These are phyloP conservation scores for Drosophila bocqueti DNA, from an alignment of 1,140 invertebrate genomes.

Conservation along the genomic window DNA sequence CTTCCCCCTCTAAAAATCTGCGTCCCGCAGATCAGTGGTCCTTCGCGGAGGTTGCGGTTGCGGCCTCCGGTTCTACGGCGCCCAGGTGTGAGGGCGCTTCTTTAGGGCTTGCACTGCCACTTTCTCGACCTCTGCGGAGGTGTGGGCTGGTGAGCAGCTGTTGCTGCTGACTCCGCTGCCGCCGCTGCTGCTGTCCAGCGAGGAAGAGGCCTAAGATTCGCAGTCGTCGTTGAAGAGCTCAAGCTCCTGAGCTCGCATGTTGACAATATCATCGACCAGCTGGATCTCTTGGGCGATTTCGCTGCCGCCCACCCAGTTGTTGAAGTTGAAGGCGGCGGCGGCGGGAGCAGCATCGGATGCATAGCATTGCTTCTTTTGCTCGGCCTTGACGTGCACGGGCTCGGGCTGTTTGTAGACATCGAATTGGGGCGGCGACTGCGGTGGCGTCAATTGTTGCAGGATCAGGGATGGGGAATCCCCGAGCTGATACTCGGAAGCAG, in stretches of 20 bases:
- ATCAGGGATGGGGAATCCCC: too few relatives aligned
- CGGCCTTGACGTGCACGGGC: too few relatives aligned
- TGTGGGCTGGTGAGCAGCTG: slow-evolving; percentile 57
- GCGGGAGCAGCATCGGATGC: too few relatives aligned
- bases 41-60: too few relatives aligned
- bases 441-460: too few relatives aligned
- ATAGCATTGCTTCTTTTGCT: too few relatives aligned
- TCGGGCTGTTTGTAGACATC: too few relatives aligned
- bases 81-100: slow-evolving; percentile 88
- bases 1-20: too few relatives aligned
- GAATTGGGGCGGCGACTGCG: too few relatives aligned
- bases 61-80: slow-evolving; percentile 58
- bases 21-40: too few relatives aligned
- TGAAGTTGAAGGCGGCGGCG: too few relatives aligned
- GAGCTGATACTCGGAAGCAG: too few relatives aligned
- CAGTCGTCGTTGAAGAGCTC: slow-evolving; percentile 78
- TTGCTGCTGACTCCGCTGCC: slow-evolving; percentile 63
- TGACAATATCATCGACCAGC: slow-evolving; percentile 90
- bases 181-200: slow-evolving; percentile 44
- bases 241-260: slow-evolving; percentile 87
- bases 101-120: slow-evolving; percentile 71
- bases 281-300: slow-evolving; percentile 83
- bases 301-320: slow-evolving; percentile 58
- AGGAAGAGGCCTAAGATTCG: slow-evolving; percentile 83
- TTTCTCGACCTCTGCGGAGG: slow-evolving; percentile 21